phyloP scores from a whole-genome alignment of 2,797 vertebrate species.

The Alcedo quadribrachys region DNA sequence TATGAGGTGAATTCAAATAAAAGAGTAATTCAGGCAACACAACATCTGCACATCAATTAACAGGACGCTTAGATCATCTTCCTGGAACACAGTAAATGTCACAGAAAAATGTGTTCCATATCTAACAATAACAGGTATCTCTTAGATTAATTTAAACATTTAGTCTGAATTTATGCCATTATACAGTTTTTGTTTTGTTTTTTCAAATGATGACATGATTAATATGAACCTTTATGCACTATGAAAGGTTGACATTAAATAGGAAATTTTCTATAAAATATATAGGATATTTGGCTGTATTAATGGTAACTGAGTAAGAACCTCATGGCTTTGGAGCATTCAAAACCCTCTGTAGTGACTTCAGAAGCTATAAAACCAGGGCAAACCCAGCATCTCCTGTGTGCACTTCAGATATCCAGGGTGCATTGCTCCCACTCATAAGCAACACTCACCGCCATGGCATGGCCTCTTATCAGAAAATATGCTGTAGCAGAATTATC shows the following conservation, averaged over 20 bases:
- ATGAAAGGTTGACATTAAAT: background rate
- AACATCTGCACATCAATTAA: background rate
- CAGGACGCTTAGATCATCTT: background rate
- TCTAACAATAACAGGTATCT: background rate
- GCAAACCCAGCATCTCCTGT: background rate
- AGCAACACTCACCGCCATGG: accelerated
- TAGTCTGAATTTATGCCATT: background rate
- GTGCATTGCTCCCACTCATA: background rate
- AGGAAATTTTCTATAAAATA: background rate
- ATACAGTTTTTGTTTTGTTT: background rate
- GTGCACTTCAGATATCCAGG: background rate
- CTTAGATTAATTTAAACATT: background rate
- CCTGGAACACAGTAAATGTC: background rate
- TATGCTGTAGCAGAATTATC: background rate
- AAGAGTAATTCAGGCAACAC: background rate
- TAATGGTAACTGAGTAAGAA: background rate
- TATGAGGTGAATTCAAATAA: background rate
- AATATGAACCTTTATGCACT: background rate
- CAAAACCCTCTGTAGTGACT: background rate
- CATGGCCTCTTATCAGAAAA: background rate
- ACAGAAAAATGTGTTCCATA: background rate
- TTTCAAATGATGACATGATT: background rate
- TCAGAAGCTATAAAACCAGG: background rate
- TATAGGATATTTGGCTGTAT: background rate
- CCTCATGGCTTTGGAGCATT: background rate